Conservation (phyloP, 2,888 invertebrate species). For the Aquatica leii region DNA sequence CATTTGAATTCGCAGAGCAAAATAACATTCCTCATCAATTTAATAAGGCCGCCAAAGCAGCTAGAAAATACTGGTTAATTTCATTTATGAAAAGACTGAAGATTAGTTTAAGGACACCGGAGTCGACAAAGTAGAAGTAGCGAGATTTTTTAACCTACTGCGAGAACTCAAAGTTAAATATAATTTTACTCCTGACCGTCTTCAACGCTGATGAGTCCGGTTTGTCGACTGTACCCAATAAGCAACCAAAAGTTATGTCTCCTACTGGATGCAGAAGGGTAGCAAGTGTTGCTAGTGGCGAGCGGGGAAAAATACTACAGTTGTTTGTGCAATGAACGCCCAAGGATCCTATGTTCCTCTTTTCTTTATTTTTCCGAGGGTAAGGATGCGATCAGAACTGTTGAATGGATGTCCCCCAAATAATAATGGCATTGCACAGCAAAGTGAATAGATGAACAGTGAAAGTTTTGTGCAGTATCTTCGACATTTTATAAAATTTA, state of each 20-base stretch:
- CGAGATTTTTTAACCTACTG: constrained; percentile 21
- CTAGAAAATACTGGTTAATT: constrained; percentile 39
- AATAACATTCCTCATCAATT: constrained; percentile 37
- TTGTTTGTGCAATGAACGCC: constrained; percentile 1
- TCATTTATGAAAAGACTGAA: constrained; percentile 37
- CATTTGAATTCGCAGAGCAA: constrained; percentile 35
- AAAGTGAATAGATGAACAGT: too few relatives aligned
- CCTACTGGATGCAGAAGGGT: constrained; percentile 40
- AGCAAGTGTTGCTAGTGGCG: constrained; percentile 38
- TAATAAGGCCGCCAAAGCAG: constrained; percentile 25
- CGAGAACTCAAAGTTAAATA: constrained; percentile 29
- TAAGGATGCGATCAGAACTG: not conserved
- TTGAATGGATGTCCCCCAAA: not conserved
- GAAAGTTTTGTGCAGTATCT: not conserved
- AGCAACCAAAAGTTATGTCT: constrained; percentile 38
- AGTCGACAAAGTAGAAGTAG: constrained; percentile 37
- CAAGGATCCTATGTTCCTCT: not conserved
- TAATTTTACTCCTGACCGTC: constrained; percentile 38
- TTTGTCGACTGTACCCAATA: constrained; percentile 40
- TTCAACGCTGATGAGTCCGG: constrained; percentile 43
- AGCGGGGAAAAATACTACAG: constrained; percentile 38
- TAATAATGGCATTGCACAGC: too few relatives aligned
- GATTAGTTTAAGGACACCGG: constrained; percentile 34
- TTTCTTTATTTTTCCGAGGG: constrained; percentile 5
- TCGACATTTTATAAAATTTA: constrained; percentile 36